A percentile compares a stretch with the other conserved stretches of the same genome.
phyloP scores from a whole-genome alignment of 1,140 invertebrate genomes.

The Aphaenogaster rudis region DNA sequence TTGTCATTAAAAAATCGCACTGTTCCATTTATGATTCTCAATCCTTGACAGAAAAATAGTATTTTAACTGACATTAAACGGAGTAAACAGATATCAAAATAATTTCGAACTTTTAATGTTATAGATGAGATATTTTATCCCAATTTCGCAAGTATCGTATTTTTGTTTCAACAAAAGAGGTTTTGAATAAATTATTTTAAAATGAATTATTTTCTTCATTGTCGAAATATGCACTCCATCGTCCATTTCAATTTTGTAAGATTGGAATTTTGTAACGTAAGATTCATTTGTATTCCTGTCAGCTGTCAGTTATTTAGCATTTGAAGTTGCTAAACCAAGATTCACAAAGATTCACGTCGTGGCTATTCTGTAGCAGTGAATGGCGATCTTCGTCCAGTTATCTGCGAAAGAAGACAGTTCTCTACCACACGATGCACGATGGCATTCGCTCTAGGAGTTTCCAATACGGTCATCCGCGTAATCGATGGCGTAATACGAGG shows the following conservation, averaged over 20 bases:
- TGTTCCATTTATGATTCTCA: not conserved
- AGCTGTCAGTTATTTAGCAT: conserved; percentile 22
- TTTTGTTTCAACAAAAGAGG: not conserved
- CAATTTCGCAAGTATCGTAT: not conserved
- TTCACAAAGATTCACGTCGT: conserved; percentile 24
- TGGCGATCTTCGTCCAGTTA: conserved; percentile 31
- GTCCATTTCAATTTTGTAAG: not conserved
- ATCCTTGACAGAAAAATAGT: not conserved
- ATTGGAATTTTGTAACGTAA: conserved; percentile 26
- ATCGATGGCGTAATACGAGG: conserved; percentile 45
- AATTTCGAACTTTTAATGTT: not conserved
- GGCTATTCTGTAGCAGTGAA: conserved; percentile 10
- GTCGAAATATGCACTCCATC: conserved; percentile 6
- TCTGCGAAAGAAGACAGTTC: not conserved
- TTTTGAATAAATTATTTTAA: not conserved
- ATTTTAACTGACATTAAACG: not conserved
- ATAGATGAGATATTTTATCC: not conserved
- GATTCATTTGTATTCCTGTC: conserved; percentile 24
- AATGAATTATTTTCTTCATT: not conserved
- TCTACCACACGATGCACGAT: not conserved
- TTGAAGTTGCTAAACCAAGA: conserved; percentile 33
- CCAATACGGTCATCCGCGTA: conserved; percentile 37
- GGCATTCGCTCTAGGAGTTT: conserved; percentile 34
- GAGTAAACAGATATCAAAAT: not conserved
- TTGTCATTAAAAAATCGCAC: not conserved